Percentiles rank a stretch among this genome's conserved stretches.
Evolutionary conservation across 2,888 invertebrate genomes (phyloP).

Genomic region (Stratiomys singularior): DNA sequence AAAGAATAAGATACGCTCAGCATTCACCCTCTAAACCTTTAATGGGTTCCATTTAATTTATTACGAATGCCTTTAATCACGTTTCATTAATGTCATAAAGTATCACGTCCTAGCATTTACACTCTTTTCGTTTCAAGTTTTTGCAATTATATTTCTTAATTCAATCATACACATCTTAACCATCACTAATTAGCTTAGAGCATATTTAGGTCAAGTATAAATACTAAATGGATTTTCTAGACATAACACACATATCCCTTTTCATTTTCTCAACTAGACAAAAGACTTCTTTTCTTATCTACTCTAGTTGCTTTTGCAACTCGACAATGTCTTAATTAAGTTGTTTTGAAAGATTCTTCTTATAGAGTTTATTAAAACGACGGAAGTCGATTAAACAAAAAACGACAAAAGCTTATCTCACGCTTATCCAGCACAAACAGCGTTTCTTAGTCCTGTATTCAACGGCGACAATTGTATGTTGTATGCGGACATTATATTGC

Average conservation of each 20-base stretch:
- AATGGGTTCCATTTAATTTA: too few species aligned
- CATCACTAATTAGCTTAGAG: background rate
- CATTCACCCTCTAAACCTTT: too few species aligned
- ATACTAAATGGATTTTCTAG: constrained; percentile 35
- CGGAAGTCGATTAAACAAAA: constrained; percentile 44
- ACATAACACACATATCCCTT: background rate
- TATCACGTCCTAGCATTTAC: background rate
- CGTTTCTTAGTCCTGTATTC: background rate
- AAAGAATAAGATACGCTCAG: too few species aligned
- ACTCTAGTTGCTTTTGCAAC: background rate
- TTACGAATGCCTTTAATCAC: too few species aligned
- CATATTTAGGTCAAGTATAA: constrained; percentile 39
- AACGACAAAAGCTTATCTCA: constrained; percentile 31
- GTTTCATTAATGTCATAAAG: too few species aligned
- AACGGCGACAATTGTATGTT: background rate
- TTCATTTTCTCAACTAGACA: background rate
- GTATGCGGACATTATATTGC: background rate
- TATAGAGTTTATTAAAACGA: constrained; percentile 44
- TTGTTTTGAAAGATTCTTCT: constrained; percentile 30
- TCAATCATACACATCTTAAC: background rate
- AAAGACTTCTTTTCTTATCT: constrained; percentile 17
- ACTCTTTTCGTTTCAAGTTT: background rate
- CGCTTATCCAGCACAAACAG: background rate
- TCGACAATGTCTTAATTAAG: constrained; percentile 40
- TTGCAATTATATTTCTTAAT: background rate